Evolutionary conservation across 1,140 invertebrate species (phyloP), one percentile per base, ranked within the genome.

Genomic region (Drosophila kurseongensis): DNA sequence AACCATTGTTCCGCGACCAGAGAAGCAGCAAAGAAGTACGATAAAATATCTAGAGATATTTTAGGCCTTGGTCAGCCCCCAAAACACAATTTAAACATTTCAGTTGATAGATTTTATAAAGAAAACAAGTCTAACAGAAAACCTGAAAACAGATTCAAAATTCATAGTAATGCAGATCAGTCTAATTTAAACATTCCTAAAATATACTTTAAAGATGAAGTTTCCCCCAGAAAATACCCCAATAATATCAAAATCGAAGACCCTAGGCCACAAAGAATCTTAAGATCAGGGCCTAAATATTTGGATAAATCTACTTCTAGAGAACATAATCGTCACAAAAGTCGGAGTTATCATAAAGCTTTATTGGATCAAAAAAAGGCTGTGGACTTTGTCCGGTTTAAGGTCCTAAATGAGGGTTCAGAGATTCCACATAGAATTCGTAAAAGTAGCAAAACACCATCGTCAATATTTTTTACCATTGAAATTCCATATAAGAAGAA

Each of bases 341-440:
- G 1, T 2, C 27, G 12, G 12, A 12, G 8, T 5, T 4, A 44
- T 48, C 7, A 1, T 5, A 67, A 44, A 8, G 5, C 14, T 1
- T 5, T 14, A 2, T 4, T 32, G 0, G 0, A 0, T 40, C 38
- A 4, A n/a, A 61, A 16, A 1, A 73, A 61, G 16, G 54, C 73
- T 1, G 44, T 68, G 0, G 72, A 76, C 0, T 67, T 76, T 42
- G 16, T 45, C 1, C 10, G n/a, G 6, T 7, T 27, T 9, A 45
- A n/a, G 0, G 38, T 36, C 13, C 2, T 42, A 1, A 36, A 7
- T 2, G 12, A 32, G 5, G 58, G 68, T 16, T 45, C 23, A 12
- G 80, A 83, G 13, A 65, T 83, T 42, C 80, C 80, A 2, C 59
- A 73, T 40, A 76, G 40, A 35, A n/a, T 72, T 4, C 9, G 14